A percentile compares a stretch with the other conserved stretches of the same genome.
Conservation (phyloP, 2,797 vertebrate species). For the Champsocephalus gunnari region DNA sequence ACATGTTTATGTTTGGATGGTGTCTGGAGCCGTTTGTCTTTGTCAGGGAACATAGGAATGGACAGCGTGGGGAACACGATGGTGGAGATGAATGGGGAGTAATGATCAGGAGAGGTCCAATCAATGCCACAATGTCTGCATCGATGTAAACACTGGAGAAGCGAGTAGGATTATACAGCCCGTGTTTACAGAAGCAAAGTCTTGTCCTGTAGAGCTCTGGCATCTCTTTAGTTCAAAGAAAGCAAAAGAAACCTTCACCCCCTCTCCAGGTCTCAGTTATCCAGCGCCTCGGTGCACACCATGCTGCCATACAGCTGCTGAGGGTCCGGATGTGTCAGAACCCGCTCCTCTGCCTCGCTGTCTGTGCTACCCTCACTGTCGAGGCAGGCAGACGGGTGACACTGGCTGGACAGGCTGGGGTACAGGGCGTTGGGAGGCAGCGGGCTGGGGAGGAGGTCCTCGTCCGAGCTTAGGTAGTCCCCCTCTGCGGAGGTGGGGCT, state of each 20-base stretch:
- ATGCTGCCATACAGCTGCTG: slow-evolving; percentile 83
- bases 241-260: slow-evolving; percentile 20
- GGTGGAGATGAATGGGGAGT: slow-evolving; percentile 25
- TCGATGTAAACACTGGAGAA: slow-evolving; percentile 59
- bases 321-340: slow-evolving; percentile 74
- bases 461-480: slow-evolving; percentile 95
- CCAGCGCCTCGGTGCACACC: slow-evolving; percentile 83
- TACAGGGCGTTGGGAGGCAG: slow-evolving; percentile 89
- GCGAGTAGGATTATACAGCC: slow-evolving; percentile 41
- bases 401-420: slow-evolving; percentile 80
- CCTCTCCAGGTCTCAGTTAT: slow-evolving; percentile 80
- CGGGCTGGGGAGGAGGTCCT: slow-evolving; percentile 90
- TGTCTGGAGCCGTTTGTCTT: slow-evolving; percentile 35
- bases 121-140: slow-evolving; percentile 48
- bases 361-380: slow-evolving; percentile 94
- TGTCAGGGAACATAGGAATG: slow-evolving; percentile 14
- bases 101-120: slow-evolving; percentile 44
- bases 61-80: slow-evolving; percentile 19
- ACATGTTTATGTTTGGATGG: slow-evolving; percentile 35
- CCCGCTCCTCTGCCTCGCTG: slow-evolving; percentile 89
- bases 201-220: slow-evolving; percentile 27
- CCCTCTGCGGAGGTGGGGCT: slow-evolving; percentile 89
- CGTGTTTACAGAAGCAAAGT: slow-evolving; percentile 35
- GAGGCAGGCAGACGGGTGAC: slow-evolving; percentile 84
- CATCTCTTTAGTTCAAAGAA: slow-evolving; percentile 33